Conservation (phyloP, 1,140 invertebrate genomes). For the Cotesia typhae region DNA sequence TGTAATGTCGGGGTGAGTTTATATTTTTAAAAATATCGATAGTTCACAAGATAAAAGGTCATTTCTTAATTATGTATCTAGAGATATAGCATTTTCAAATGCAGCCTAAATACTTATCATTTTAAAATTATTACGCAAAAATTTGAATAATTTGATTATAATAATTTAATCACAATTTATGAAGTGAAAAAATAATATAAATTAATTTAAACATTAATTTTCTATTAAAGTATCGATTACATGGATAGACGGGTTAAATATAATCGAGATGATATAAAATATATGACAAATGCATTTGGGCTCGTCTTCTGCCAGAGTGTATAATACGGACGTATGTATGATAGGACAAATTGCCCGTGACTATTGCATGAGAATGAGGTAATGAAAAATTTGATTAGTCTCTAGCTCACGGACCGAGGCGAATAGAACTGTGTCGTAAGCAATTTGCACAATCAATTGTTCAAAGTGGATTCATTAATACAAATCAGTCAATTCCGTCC, state of each 20-base stretch:
- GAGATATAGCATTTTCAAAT: no score
- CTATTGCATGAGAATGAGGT: constrained; percentile 26
- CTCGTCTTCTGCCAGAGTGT: background rate
- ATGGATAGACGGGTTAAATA: no score
- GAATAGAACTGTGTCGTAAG: constrained; percentile 42
- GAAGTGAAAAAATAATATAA: no score
- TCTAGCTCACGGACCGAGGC: constrained; percentile 43
- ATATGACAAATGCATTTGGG: background rate
- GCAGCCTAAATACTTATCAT: no score
- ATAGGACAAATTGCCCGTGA: constrained; percentile 26
- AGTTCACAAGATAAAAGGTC: no score
- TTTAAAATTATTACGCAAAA: background rate
- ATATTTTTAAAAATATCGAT: no score
- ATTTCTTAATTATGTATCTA: no score
- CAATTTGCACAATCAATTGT: constrained; percentile 54
- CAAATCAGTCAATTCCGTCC: constrained; percentile 22
- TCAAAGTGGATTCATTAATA: constrained; percentile 54
- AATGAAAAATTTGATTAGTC: constrained; percentile 35
- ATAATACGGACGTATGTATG: background rate
- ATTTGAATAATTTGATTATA: no score
- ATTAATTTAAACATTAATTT: background rate
- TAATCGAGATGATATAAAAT: no score
- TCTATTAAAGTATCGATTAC: background rate
- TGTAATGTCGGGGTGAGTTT: no score
- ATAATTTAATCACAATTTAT: no score